phyloP scores from a whole-genome alignment of 2,888 invertebrate genomes.

The Tenthredo notha region DNA sequence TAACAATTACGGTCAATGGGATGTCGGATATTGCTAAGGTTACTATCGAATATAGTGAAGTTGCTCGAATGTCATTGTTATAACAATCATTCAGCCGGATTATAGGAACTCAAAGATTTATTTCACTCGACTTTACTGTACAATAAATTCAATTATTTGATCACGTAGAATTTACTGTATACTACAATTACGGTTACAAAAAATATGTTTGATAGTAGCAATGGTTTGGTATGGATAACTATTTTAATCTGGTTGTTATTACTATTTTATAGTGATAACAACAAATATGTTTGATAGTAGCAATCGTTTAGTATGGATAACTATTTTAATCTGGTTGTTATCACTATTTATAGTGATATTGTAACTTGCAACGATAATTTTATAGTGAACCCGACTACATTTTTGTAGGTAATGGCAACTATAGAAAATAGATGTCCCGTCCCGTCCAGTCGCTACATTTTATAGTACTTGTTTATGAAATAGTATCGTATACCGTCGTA shows the following conservation, averaged over 20 bases:
- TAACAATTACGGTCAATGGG: background rate
- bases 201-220: background rate
- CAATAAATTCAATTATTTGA: background rate
- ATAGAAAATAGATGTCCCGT: background rate
- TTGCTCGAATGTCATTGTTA: background rate
- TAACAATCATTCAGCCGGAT: background rate
- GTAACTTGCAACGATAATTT: background rate
- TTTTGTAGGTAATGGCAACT: background rate
- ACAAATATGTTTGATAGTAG: too few species aligned
- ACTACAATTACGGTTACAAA: background rate
- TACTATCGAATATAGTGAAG: background rate
- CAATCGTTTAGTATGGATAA: too few species aligned
- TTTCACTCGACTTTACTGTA: background rate
- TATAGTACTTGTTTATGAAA: too few species aligned
- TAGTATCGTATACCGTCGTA: too few species aligned
- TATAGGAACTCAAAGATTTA: background rate
- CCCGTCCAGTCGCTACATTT: background rate
- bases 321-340: too few species aligned
- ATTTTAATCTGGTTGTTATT: background rate
- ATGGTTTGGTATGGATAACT: background rate
- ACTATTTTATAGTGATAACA: too few species aligned
- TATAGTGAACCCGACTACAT: background rate
- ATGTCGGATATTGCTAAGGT: background rate
- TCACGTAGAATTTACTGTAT: background rate
- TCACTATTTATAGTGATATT: too few species aligned